A percentile compares a stretch with the other conserved stretches of the same genome.
These are phyloP conservation scores for Seira sanloemensis DNA, from an alignment of 2,888 invertebrate genomes.

Conservation along the genomic window DNA sequence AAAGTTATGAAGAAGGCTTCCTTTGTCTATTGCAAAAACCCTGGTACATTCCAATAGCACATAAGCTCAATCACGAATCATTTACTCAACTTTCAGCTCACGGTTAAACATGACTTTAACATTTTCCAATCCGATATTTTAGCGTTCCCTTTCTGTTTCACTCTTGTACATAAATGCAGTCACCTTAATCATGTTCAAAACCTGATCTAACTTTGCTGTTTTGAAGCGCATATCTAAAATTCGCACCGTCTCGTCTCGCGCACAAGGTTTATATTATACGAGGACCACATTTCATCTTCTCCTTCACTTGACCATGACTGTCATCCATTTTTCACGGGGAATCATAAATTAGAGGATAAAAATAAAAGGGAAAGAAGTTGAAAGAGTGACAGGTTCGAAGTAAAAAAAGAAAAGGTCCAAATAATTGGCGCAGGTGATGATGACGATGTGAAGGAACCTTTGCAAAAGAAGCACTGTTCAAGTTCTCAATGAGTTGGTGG, in stretches of 20 bases:
- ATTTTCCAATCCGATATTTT: too few species aligned
- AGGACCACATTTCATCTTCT: neutral
- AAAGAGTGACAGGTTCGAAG: constrained; percentile 26
- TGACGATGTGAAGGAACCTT: constrained; percentile 16
- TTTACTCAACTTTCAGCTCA: too few species aligned
- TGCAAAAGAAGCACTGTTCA: neutral
- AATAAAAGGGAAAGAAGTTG: constrained; percentile 48
- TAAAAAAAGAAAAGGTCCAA: constrained; percentile 26
- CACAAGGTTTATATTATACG: neutral
- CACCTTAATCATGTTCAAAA: too few species aligned
- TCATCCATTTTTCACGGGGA: constrained; percentile 56
- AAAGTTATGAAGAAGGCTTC: neutral
- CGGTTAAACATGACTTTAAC: too few species aligned
- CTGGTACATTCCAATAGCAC: too few species aligned
- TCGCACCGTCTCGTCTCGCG: neutral
- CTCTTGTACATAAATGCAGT: too few species aligned
- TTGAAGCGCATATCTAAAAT: too few species aligned
- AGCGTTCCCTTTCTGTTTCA: too few species aligned
- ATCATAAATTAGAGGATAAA: constrained; percentile 39
- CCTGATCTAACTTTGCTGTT: too few species aligned
- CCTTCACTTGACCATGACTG: constrained; percentile 40
- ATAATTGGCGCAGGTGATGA: constrained; percentile 42
- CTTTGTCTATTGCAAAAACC: too few species aligned
- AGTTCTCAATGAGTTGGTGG: constrained; percentile 23
- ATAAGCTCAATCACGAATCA: too few species aligned